These are phyloP conservation scores for Maccullochella peelii DNA, from an alignment of 2,113 vertebrate species.

Conservation along the genomic window DNA sequence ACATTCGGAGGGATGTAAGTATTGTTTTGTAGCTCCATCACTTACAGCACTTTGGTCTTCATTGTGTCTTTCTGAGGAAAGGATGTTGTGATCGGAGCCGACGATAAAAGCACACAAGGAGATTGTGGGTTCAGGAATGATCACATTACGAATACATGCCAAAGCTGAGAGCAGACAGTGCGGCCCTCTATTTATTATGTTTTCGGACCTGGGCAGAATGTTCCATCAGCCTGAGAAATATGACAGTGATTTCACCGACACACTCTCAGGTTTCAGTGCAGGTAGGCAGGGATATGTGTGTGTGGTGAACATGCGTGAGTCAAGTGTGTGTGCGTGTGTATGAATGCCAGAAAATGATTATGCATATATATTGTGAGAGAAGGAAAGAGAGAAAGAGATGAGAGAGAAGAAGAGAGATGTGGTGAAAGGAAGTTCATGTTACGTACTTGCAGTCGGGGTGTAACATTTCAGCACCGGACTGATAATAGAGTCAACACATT, in stretches of 20 bases:
- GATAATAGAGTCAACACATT: slow-evolving; percentile 77
- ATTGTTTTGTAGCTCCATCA: not conserved
- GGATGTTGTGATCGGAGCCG: slow-evolving; percentile 32
- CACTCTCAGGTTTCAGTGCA: slow-evolving; percentile 60
- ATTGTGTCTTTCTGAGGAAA: not conserved
- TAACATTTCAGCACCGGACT: slow-evolving; percentile 78
- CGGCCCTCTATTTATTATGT: slow-evolving; percentile 71
- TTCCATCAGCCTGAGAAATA: slow-evolving; percentile 76
- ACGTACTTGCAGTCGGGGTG: slow-evolving; percentile 76
- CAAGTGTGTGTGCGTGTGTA: not conserved
- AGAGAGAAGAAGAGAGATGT: slow-evolving; percentile 27
- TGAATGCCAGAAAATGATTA: slow-evolving; percentile 13
- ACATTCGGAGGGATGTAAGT: not conserved
- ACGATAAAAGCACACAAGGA: slow-evolving; percentile 45
- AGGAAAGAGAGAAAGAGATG: slow-evolving; percentile 9
- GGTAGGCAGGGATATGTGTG: slow-evolving; percentile 19
- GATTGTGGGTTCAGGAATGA: slow-evolving; percentile 62
- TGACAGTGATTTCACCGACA: slow-evolving; percentile 66
- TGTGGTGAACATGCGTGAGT: slow-evolving; percentile 4
- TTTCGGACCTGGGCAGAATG: slow-evolving; percentile 71
- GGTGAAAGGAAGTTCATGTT: slow-evolving; percentile 75
- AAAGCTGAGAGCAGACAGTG: slow-evolving; percentile 75
- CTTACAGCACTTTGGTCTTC: not conserved
- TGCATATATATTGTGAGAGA: not conserved
- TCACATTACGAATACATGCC: slow-evolving; percentile 74